These are phyloP conservation scores for Polymixis lichenea DNA, from an alignment of 2,888 invertebrate genomes.

Conservation along the genomic window DNA sequence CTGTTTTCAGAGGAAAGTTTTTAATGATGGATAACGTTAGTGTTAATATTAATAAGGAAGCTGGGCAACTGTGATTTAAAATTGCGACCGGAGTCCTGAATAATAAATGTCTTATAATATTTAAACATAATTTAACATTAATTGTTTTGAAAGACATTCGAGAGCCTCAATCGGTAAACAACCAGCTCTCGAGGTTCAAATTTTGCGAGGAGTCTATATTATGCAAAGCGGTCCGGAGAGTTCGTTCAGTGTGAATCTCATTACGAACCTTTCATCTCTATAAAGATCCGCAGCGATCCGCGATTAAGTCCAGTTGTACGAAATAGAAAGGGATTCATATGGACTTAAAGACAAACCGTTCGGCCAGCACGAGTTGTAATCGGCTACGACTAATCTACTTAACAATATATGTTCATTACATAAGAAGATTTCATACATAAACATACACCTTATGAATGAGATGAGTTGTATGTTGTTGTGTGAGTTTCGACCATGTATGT, in stretches of 20 bases:
- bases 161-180: constrained; percentile 46
- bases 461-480: too few relatives aligned
- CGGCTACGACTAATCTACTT: constrained; percentile 3
- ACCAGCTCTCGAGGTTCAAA: constrained; percentile 32
- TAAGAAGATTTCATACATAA: neutral
- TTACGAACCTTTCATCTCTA: constrained; percentile 58
- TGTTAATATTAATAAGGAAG: constrained; percentile 35
- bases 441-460: too few relatives aligned
- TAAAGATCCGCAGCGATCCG: constrained; percentile 40
- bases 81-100: constrained; percentile 29
- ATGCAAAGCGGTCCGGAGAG: constrained; percentile 55
- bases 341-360: constrained; percentile 3
- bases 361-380: neutral
- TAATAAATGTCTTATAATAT: constrained; percentile 33
- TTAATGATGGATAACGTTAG: constrained; percentile 6
- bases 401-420: neutral
- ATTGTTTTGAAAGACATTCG: constrained; percentile 39
- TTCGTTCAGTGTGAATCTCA: constrained; percentile 51
- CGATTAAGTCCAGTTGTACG: constrained; percentile 22
- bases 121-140: constrained; percentile 39
- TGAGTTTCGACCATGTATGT: too few relatives aligned
- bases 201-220: constrained; percentile 55
- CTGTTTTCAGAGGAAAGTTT: constrained; percentile 1
- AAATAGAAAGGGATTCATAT: constrained; percentile 15
- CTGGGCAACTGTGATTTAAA: constrained; percentile 34